A percentile compares a stretch with the other conserved stretches of the same genome.
phyloP scores from a whole-genome alignment of 2,888 invertebrate genomes.

The Acanthococcus lagerstroemiae region DNA sequence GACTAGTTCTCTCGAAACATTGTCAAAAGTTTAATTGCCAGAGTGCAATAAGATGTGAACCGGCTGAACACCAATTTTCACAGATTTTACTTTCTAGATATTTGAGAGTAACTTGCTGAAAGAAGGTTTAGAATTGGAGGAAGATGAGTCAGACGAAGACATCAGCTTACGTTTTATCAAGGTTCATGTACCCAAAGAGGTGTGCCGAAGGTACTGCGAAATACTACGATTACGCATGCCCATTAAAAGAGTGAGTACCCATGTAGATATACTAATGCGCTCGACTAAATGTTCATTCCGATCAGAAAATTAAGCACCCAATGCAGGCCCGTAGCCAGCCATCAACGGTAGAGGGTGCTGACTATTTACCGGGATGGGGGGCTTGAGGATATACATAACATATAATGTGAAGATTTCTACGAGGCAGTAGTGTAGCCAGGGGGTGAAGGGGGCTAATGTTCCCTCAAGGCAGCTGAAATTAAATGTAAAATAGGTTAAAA shows the following conservation, averaged over 20 bases:
- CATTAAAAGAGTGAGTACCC: slow-evolving; percentile 53
- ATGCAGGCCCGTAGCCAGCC: no score
- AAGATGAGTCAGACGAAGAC: slow-evolving; percentile 9
- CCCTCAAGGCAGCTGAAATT: no score
- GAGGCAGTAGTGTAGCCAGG: no score
- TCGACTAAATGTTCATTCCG: no score
- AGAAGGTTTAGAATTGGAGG: slow-evolving; percentile 22
- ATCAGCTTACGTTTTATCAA: slow-evolving; percentile 51
- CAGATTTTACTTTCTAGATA: neutral
- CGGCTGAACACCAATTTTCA: neutral
- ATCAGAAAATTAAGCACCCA: no score
- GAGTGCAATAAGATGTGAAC: neutral
- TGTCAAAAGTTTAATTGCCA: neutral
- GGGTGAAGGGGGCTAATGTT: no score
- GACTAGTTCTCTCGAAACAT: neutral
- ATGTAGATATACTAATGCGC: neutral
- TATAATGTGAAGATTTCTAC: no score
- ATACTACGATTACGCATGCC: slow-evolving; percentile 86
- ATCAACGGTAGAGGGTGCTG: no score
- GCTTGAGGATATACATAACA: no score
- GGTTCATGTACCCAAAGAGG: slow-evolving; percentile 75
- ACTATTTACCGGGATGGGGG: no score
- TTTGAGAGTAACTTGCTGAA: slow-evolving; percentile 20
- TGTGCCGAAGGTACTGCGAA: slow-evolving; percentile 78
- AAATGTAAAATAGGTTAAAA: no score